Evolutionary conservation across 2,888 invertebrate genomes (phyloP), one percentile per base, ranked within the genome.

Genomic region (Lycocerus yunnanus): DNA sequence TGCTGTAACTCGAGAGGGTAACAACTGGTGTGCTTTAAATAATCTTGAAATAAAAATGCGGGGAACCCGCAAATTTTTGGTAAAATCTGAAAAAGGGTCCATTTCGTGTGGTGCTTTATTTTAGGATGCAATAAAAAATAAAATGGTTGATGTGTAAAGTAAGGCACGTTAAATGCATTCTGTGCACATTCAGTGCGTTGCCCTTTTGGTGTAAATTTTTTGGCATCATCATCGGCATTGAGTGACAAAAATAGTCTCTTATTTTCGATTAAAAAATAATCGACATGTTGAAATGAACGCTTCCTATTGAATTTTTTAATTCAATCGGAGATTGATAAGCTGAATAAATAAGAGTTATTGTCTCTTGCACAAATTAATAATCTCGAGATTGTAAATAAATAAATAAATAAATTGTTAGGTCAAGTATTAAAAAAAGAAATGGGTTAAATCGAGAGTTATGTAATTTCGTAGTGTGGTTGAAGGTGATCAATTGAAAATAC

Each of bases 171-270:
- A 63, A 15, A 66, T 66, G 66, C 66, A 66, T 63, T 72, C 60
- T 43, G n/a, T 24, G 61, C 27, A 72, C 43, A 61, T 63, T 21
- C 63, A 18, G 20, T 68, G 24, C 63, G 58, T 68, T 61, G 43
- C 61, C 24, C 27, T 63, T 70, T 61, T 80, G 77, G 75, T 77
- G 75, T 78, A 77, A 78, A 78, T 79, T 80, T 80, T 76, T 79
- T 80, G 80, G 79, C 80, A 80, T 69, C 72, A 69, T 72, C 70
- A 76, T 60, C 74, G 78, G 78, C 80, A 80, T 78, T 78, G 80
- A 76, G 75, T 63, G 75, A 73, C 73, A 78, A 75, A 80, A 77
- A 78, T 80, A 80, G 73, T 61, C 21, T 65, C 6, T 61, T 70
- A 65, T 65, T 27, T 20, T 15, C 21, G 58, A 69, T 69, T 15